phyloP scores from a whole-genome alignment of 2,888 invertebrate genomes.

The Pteria penguin region DNA sequence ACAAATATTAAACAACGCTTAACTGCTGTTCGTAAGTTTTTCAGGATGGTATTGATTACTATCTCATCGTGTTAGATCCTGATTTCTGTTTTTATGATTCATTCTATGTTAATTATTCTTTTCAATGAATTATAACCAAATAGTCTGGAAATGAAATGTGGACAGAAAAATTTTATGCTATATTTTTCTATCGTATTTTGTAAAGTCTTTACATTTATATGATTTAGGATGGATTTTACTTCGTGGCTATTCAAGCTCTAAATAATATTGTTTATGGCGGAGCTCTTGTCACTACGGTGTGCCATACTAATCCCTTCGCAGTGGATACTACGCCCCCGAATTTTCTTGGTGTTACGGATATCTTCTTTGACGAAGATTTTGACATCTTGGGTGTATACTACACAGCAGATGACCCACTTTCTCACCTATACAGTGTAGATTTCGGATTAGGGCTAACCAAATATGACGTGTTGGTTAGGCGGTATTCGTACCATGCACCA shows the following conservation, averaged over 20 bases:
- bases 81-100: too few relatives aligned
- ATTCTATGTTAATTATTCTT: too few relatives aligned
- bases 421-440: slow-evolving; percentile 55
- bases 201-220: too few relatives aligned
- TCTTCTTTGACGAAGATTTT: slow-evolving; percentile 67
- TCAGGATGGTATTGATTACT: too few relatives aligned
- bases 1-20: too few relatives aligned
- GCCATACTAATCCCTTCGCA: slow-evolving; percentile 59
- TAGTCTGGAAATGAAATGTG: too few relatives aligned
- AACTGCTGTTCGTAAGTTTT: too few relatives aligned
- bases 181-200: too few relatives aligned
- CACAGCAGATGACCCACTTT: slow-evolving; percentile 54
- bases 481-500: slow-evolving; percentile 54
- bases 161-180: too few relatives aligned
- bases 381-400: slow-evolving; percentile 62
- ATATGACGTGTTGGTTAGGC: slow-evolving; percentile 56
- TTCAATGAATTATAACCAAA: too few relatives aligned
- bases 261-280: slow-evolving; percentile 62
- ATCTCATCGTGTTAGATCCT: too few relatives aligned
- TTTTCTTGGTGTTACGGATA: slow-evolving; percentile 51
- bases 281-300: slow-evolving; percentile 65
- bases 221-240: slow-evolving; percentile 61
- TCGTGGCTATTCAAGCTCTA: slow-evolving; percentile 63
- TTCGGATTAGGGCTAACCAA: slow-evolving; percentile 65
- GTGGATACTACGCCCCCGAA: slow-evolving; percentile 64